Conservation (phyloP, 2,797 vertebrate species). For the Carapus acus region DNA sequence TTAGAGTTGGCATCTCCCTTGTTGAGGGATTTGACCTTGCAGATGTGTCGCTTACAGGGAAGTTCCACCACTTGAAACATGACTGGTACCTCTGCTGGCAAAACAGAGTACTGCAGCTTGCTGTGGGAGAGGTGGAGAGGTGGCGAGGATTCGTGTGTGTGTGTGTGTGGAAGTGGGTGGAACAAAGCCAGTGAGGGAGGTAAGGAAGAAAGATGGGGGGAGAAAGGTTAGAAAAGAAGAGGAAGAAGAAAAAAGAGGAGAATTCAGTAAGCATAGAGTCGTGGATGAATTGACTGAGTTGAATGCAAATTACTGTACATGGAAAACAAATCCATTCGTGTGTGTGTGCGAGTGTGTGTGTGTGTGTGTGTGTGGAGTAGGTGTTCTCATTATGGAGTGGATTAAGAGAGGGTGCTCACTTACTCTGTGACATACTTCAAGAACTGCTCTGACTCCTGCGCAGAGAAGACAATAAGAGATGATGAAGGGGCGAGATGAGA, state of each 20-base stretch:
- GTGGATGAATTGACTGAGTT: slow-evolving; percentile 14
- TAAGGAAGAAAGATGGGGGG: background rate
- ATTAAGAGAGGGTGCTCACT: slow-evolving; percentile 49
- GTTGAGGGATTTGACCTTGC: slow-evolving; percentile 82
- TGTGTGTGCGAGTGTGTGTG: too few relatives aligned
- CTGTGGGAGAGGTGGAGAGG: slow-evolving; percentile 46
- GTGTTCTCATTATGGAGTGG: slow-evolving; percentile 36
- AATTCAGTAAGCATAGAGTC: background rate
- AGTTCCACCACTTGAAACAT: slow-evolving; percentile 83
- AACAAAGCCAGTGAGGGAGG: background rate
- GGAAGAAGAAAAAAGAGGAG: slow-evolving; percentile 1
- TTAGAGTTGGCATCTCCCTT: slow-evolving; percentile 83
- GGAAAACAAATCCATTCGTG: slow-evolving; percentile 31
- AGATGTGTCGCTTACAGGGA: slow-evolving; percentile 73
- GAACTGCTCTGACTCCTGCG: slow-evolving; percentile 87
- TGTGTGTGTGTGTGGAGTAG: slow-evolving; percentile 32
- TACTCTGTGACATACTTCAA: slow-evolving; percentile 85
- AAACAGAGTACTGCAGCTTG: slow-evolving; percentile 77
- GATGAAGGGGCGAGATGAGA: slow-evolving; percentile 33
- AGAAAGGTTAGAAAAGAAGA: background rate
- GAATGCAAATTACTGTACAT: slow-evolving; percentile 30
- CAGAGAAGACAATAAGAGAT: slow-evolving; percentile 42
- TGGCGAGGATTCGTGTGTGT: too few relatives aligned
- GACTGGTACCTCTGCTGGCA: slow-evolving; percentile 79
- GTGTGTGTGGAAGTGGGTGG: background rate